Conservation (phyloP, 1,140 invertebrate genomes). For the Musca domestica region DNA sequence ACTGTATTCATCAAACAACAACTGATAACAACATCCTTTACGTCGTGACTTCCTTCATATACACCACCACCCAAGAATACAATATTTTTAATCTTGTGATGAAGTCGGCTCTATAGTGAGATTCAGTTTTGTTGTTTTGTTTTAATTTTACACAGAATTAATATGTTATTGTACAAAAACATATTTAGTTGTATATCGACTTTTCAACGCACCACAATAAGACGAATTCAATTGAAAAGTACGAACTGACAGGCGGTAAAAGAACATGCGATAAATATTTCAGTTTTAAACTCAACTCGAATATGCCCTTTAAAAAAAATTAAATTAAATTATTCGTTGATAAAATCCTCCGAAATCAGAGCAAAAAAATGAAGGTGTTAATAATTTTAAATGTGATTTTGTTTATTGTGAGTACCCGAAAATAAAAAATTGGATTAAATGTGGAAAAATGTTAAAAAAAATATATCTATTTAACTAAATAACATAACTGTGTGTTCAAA, state of each 20-base stretch:
- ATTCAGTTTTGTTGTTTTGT: no score
- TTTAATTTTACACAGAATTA: no score
- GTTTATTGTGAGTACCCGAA: constrained; percentile 18
- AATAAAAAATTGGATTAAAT: not conserved
- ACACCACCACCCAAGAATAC: not conserved
- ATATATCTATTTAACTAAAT: not conserved
- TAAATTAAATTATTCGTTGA: not conserved
- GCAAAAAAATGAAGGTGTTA: constrained; percentile 20
- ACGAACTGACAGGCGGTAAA: not conserved
- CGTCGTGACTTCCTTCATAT: constrained; percentile 23
- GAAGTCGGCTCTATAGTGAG: no score
- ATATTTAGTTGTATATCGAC: constrained; percentile 20
- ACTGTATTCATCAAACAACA: no score
- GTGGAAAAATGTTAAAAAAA: not conserved
- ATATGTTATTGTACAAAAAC: not conserved
- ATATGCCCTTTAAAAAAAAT: not conserved
- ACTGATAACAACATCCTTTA: constrained; percentile 25
- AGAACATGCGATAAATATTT: not conserved
- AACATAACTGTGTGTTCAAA: not conserved
- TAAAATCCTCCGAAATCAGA: not conserved
- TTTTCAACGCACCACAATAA: not conserved
- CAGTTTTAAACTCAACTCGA: not conserved
- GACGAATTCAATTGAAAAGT: not conserved
- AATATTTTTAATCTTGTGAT: no score
- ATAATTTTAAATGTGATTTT: constrained; percentile 1